Conservation (phyloP, 2,113 vertebrate genomes). For the Podilymbus podiceps region DNA sequence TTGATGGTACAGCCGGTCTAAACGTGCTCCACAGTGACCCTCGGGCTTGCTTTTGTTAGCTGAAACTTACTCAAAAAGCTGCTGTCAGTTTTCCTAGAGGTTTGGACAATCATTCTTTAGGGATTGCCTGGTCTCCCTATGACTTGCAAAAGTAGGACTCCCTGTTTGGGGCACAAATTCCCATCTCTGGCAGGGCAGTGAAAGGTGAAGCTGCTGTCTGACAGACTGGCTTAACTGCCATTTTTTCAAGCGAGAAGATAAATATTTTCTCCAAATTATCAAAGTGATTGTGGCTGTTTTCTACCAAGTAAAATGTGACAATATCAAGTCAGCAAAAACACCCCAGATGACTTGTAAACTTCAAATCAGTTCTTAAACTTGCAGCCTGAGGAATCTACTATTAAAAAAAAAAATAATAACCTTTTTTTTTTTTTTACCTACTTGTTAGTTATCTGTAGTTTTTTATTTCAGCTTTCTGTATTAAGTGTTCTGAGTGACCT, state of each 20-base stretch:
- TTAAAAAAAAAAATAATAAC: neutral
- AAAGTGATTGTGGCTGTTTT: neutral
- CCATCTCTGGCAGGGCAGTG: neutral
- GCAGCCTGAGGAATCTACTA: neutral
- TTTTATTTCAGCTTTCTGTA: neutral
- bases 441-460: neutral
- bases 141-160: neutral
- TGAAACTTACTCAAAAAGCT: neutral
- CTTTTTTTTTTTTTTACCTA: neutral
- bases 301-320: neutral
- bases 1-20: neutral
- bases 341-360: neutral
- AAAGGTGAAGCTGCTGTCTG: neutral
- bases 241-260: neutral
- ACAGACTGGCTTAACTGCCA: neutral
- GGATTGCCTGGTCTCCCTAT: neutral
- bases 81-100: neutral
- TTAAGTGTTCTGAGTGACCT: conserved; percentile 13
- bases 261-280: neutral
- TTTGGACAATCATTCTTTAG: neutral
- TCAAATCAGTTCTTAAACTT: neutral
- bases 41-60: neutral
- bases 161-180: neutral
- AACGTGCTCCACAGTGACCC: neutral
- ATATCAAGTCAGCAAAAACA: neutral